A percentile compares a stretch with the other conserved stretches of the same genome.
These are phyloP conservation scores for Falco biarmicus DNA, from an alignment of 2,797 vertebrate genomes.

Conservation along the genomic window DNA sequence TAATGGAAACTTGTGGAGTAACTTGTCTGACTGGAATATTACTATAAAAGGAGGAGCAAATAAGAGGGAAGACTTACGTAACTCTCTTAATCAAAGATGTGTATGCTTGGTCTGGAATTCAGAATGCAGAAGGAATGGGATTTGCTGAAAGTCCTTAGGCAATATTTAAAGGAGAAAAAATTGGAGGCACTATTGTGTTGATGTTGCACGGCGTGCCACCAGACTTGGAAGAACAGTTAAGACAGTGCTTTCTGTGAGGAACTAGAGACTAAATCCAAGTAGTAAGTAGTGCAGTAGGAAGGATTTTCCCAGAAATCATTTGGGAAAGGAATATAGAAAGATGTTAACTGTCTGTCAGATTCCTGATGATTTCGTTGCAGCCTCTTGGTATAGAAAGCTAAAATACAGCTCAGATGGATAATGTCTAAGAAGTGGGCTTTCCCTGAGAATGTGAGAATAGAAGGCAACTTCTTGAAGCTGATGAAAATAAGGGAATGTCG, in stretches of 20 bases:
- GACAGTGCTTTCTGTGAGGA: neutral
- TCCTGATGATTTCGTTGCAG: neutral
- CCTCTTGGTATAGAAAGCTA: neutral
- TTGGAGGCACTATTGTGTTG: neutral
- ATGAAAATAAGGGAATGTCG: neutral
- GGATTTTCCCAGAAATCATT: neutral
- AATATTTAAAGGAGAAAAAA: neutral
- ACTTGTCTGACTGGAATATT: neutral
- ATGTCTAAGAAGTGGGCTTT: neutral
- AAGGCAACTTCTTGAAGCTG: neutral
- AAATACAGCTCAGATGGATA: neutral
- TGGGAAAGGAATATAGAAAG: neutral
- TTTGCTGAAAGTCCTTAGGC: neutral
- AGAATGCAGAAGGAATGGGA: neutral
- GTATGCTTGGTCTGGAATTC: neutral
- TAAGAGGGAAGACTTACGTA: neutral
- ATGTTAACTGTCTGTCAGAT: neutral
- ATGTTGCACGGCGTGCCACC: neutral
- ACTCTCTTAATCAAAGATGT: neutral
- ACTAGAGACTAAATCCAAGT: neutral
- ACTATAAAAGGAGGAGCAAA: neutral
- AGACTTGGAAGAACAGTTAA: neutral
- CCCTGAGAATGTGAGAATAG: neutral
- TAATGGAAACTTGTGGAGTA: neutral
- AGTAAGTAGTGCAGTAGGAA: neutral